phyloP scores from a whole-genome alignment of 2,113 vertebrate genomes.

The Petromus typicus region DNA sequence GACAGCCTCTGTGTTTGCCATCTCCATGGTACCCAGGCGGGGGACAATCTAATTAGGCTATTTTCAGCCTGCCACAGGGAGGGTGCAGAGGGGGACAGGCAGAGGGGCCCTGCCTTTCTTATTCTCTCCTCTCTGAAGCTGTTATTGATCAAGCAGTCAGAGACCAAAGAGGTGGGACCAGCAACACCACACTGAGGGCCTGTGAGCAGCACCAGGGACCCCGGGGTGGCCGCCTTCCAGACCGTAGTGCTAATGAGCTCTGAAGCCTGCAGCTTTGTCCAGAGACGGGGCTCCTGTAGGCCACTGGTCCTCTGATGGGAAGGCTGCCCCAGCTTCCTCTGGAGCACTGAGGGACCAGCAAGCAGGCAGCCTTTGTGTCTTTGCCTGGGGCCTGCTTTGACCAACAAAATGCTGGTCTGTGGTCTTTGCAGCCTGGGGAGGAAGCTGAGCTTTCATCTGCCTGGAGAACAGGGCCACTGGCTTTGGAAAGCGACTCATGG shows the following conservation, averaged over 20 bases:
- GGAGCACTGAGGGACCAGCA: not conserved
- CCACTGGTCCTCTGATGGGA: not conserved
- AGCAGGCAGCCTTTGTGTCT: conserved; percentile 16
- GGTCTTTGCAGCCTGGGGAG: not conserved
- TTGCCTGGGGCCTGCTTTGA: not conserved
- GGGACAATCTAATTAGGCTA: conserved; percentile 82
- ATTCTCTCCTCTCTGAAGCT: conserved; percentile 38
- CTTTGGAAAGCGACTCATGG: not conserved
- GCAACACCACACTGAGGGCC: not conserved
- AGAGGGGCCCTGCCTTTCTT: conserved; percentile 28
- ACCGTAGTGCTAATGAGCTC: conserved; percentile 52
- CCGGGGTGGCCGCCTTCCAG: conserved; percentile 48
- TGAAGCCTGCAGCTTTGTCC: conserved; percentile 47
- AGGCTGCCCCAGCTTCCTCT: conserved; percentile 29
- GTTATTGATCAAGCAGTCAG: conserved; percentile 69
- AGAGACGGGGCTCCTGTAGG: not conserved
- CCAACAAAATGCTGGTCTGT: not conserved
- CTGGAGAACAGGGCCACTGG: not conserved
- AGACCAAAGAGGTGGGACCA: not conserved
- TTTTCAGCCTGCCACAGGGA: conserved; percentile 76
- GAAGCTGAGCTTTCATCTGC: not conserved
- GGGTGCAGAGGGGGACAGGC: conserved; percentile 31
- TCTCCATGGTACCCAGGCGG: conserved; percentile 78
- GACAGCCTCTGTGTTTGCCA: conserved; percentile 66
- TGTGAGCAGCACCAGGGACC: not conserved